Evolutionary conservation across 2,797 vertebrate genomes (phyloP), one percentile per base, ranked within the genome.

Genomic region (Falco cherrug): DNA sequence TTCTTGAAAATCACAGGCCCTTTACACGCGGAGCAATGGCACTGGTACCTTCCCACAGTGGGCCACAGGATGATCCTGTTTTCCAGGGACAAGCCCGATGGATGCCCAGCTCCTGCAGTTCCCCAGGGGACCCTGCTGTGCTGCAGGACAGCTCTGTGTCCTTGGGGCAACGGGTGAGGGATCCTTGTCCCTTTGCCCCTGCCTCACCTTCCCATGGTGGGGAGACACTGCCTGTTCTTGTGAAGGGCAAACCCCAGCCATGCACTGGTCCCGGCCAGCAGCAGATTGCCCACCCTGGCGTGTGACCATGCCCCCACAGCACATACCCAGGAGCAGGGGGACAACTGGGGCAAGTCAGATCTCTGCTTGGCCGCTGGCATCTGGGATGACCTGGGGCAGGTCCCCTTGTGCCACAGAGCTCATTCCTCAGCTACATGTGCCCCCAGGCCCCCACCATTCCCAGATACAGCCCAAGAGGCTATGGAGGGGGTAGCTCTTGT

Each of bases 141-240:
- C 43, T 53, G 69, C 2, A 1, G 31, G 35, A 1, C 6, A 54
- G 29, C 50, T 64, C 63, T 20, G 16, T 33, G 50, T 35, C 5
- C 1, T 4, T 1, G 37, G 39, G 9, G 5, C 0, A 2, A 17
- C 4, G 60, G 22, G 13, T 0, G 1, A 39, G 25, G 8, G 0
- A 25, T 33, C 22, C 39, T 29, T 0, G 4, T 9, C 28, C 33
- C 48, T 71, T 47, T 51, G 9, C 14, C 17, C 22, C 35, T 43
- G 31, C 50, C 41, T 41, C 78, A n/a, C 35, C 21, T 10, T n/a
- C 26, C 35, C 26, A 13, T 37, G 13, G 3, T 0, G 1, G 41
- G 18, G 15, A 56, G 56, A 35, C 2, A 4, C 71, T 41, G 41
- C 48, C 56, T 2, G 4, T 25, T 39, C n/a, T 47, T 29, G 24